Evolutionary conservation across 2,888 invertebrate genomes (phyloP), one percentile per base, ranked within the genome.

Genomic region (Hirtodrosophila histrioides): DNA sequence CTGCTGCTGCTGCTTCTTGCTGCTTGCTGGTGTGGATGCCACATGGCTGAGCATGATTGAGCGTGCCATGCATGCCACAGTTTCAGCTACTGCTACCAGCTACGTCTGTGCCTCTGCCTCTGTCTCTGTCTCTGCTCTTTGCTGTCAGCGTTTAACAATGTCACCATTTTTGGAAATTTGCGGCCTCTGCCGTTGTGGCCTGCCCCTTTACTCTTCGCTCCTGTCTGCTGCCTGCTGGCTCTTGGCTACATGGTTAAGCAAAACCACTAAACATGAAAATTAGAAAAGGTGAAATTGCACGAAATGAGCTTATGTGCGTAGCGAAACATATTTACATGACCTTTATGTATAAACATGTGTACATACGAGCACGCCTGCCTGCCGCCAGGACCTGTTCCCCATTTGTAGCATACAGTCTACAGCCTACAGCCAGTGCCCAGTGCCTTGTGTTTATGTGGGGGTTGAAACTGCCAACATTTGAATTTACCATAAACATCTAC

Each of bases 211-310:
- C 49, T 27, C 8, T n/a, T n/a, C n/a, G n/a, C n/a, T n/a, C n/a
- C n/a, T n/a, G n/a, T n/a, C n/a, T n/a, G n/a, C 31, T 55, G 44
- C n/a, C 56, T 51, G 43, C 11, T 46, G 9, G 39, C 10, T 31
- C n/a, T 23, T 40, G 33, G 39, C 50, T 29, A 39, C 43, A 12
- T 37, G 41, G 45, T 41, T 61, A 39, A 36, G 48, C 50, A 57
- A 65, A 64, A 62, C 71, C 78, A 68, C 65, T 67, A 61, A 75
- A 82, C 82, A 78, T 75, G 78, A 71, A 78, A 78, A 78, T 82
- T 82, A 75, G 71, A 61, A 78, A 68, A 78, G 75, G 75, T 78
- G 71, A 82, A 82, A 75, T 82, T 78, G 71, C 78, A 68, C 71
- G 65, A 81, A 81, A 78, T 81, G 71, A 71, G 78, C 62, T 81